A percentile compares a stretch with the other conserved stretches of the same genome.
phyloP scores from a whole-genome alignment of 2,113 vertebrate species.

The Garra rufa region DNA sequence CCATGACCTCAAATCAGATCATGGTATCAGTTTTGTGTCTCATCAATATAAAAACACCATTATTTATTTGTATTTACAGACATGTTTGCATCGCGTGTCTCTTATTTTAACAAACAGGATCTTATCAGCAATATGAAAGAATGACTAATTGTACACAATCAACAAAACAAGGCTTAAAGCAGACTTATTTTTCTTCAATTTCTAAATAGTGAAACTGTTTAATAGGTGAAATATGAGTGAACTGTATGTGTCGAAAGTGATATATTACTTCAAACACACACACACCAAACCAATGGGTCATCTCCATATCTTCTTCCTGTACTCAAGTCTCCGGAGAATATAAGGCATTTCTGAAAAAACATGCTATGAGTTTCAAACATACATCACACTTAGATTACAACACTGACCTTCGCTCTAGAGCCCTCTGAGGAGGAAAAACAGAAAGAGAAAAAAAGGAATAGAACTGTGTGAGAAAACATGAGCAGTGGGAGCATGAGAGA shows the following conservation, averaged over 20 bases:
- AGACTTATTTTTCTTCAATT: neutral
- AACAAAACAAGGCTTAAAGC: neutral
- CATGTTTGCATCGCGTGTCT: neutral
- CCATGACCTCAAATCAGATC: neutral
- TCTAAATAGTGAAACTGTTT: neutral
- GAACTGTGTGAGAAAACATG: constrained; percentile 19
- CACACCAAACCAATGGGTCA: neutral
- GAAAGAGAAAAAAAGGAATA: constrained; percentile 33
- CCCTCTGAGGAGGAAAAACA: constrained; percentile 55
- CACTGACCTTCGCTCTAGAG: constrained; percentile 61
- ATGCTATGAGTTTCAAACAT: constrained; percentile 42
- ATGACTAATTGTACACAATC: neutral
- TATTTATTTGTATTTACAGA: neutral
- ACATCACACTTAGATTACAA: constrained; percentile 45
- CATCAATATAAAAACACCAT: neutral
- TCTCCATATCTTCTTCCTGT: neutral
- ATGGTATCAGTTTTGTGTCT: neutral
- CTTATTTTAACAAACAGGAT: constrained; percentile 5
- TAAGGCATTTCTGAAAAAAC: neutral
- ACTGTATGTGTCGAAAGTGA: neutral
- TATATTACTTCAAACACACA: neutral
- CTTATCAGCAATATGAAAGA: neutral
- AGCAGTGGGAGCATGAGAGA: constrained; percentile 32
- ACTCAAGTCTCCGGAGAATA: neutral
- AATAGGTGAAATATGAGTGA: neutral